Evolutionary conservation across 2,113 vertebrate genomes (phyloP).

Genomic region (Clarias gariepinus): DNA sequence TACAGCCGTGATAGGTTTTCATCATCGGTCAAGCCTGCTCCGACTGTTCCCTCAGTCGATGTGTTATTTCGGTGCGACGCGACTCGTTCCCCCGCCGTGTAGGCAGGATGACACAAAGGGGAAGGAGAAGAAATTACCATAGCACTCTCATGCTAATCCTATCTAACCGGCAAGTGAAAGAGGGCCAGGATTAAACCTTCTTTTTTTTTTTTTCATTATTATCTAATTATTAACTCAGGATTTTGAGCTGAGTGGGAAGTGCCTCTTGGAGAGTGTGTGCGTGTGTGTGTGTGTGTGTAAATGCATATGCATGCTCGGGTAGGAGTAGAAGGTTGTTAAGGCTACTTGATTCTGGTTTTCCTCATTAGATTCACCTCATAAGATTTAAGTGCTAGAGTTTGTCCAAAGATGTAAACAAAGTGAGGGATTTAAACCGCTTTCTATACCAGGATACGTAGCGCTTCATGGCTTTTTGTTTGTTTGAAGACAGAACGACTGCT

Average conservation of each 20-base stretch:
- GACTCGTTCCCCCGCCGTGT: constrained; percentile 35
- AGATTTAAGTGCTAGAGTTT: constrained; percentile 52
- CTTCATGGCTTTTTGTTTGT: background rate
- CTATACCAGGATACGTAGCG: background rate
- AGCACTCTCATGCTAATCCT: constrained; percentile 71
- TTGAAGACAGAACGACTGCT: background rate
- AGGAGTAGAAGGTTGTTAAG: constrained; percentile 45
- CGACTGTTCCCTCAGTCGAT: constrained; percentile 27
- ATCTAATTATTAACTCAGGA: constrained; percentile 73
- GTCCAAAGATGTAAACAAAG: constrained; percentile 15
- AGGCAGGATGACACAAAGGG: constrained; percentile 50
- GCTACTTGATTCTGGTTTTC: constrained; percentile 58
- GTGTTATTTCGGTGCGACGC: constrained; percentile 38
- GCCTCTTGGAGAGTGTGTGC: constrained; percentile 13
- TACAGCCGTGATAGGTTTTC: constrained; percentile 1
- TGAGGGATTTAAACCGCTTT: background rate
- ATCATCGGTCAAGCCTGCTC: constrained; percentile 21
- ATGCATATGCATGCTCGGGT: constrained; percentile 57
- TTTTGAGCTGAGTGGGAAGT: constrained; percentile 55
- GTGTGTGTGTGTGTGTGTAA: constrained; percentile 37
- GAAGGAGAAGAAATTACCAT: constrained; percentile 63
- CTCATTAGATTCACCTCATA: constrained; percentile 49
- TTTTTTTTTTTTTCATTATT: constrained; percentile 72
- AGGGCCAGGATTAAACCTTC: constrained; percentile 63
- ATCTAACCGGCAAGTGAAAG: constrained; percentile 62